These are phyloP conservation scores for Palythoa grandiflora DNA, from an alignment of 92 coral and sea anemone genomes.

Conservation along the genomic window DNA sequence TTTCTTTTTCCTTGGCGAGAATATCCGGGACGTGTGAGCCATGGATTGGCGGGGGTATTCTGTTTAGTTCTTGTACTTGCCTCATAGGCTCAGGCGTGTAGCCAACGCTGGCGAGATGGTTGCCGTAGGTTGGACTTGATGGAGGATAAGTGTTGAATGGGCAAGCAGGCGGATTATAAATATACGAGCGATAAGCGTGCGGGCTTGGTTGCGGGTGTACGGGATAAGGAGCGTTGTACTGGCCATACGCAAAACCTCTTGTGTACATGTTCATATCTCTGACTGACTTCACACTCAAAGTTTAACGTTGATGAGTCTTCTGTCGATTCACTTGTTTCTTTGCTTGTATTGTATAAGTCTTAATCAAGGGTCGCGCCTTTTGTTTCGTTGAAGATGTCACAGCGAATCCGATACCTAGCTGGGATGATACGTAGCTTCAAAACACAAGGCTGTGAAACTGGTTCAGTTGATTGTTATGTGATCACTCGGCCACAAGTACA, in stretches of 20 bases:
- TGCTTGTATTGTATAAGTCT: background rate
- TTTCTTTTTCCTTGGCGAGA: constrained; percentile 25
- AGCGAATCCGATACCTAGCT: constrained; percentile 39
- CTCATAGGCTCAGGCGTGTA: constrained; percentile 35
- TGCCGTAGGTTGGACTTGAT: constrained; percentile 33
- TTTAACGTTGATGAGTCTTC: background rate
- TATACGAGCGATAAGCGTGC: constrained; percentile 38
- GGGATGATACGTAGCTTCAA: constrained; percentile 20
- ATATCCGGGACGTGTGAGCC: constrained; percentile 26
- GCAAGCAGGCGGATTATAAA: constrained; percentile 38
- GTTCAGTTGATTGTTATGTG: constrained; percentile 35
- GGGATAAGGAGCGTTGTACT: constrained; percentile 33
- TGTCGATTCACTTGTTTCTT: background rate
- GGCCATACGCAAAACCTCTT: constrained; percentile 36
- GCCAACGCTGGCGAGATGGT: constrained; percentile 27
- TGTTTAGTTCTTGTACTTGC: constrained; percentile 22
- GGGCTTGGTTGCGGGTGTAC: constrained; percentile 39
- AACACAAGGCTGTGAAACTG: background rate
- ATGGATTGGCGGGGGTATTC: constrained; percentile 18
- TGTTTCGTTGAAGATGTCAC: constrained; percentile 34
- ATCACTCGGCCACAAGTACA: constrained; percentile 18
- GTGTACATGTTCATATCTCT: constrained; percentile 34
- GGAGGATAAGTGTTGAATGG: constrained; percentile 47
- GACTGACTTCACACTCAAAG: background rate
- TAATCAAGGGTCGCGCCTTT: constrained; percentile 25